A percentile compares a stretch with the other conserved stretches of the same genome.
Conservation (phyloP, 2,113 vertebrate genomes). For the Bathybates hornii region DNA sequence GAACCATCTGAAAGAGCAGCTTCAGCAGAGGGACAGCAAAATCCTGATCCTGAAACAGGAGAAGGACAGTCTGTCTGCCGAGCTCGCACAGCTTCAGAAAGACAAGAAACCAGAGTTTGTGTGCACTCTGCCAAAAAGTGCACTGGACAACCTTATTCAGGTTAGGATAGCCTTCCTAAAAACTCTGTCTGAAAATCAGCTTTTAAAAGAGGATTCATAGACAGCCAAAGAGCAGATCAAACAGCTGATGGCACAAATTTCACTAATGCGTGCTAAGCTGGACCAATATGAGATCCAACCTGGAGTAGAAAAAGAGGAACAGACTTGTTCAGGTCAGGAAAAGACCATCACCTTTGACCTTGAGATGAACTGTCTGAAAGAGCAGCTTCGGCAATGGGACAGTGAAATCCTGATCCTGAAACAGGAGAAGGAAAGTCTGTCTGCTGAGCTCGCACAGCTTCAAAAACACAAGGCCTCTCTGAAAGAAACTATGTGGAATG, state of each 20-base stretch:
- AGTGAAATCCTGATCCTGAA: background rate
- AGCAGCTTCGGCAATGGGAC: accelerated
- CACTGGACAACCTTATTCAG: background rate
- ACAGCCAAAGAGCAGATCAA: background rate
- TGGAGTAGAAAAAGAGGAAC: background rate
- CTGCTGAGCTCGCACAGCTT: background rate
- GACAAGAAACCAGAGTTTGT: background rate
- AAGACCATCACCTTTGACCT: background rate
- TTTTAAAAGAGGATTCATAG: background rate
- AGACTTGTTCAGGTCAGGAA: background rate
- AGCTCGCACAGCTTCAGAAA: background rate
- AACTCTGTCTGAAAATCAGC: background rate
- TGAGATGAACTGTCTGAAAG: background rate
- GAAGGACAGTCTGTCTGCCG: background rate
- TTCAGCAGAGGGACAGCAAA: background rate
- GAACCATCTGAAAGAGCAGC: background rate
- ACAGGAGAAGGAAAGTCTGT: background rate
- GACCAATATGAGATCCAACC: background rate
- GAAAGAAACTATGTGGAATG: background rate
- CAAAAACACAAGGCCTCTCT: background rate
- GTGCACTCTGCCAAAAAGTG: background rate
- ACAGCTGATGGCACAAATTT: background rate
- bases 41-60: background rate
- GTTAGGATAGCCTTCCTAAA: background rate
- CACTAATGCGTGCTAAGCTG: background rate